phyloP scores from a whole-genome alignment of 2,113 vertebrate genomes.

The Albula glossodonta region DNA sequence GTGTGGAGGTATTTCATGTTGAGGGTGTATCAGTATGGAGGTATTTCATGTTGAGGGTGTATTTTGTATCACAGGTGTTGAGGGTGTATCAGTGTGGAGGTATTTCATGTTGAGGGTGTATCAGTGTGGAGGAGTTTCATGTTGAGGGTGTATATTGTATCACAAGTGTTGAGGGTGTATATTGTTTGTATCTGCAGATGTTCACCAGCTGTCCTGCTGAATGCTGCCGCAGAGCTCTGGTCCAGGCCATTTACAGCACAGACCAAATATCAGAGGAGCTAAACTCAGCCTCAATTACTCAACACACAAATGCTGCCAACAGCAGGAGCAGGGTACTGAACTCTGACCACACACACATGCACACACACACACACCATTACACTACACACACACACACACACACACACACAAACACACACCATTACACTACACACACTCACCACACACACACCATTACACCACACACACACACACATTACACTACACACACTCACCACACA shows the following conservation, averaged over 20 bases:
- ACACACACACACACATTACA: too few species aligned
- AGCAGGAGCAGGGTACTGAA: conserved; percentile 57
- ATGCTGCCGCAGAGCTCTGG: conserved; percentile 63
- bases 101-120: not conserved
- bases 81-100: not conserved
- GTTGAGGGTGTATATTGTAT: not conserved
- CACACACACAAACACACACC: too few species aligned
- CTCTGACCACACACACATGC: not conserved
- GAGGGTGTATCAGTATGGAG: too few species aligned
- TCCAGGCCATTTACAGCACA: conserved; percentile 62
- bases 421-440: too few species aligned
- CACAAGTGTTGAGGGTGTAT: not conserved
- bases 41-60: too few species aligned
- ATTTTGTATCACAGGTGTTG: too few species aligned
- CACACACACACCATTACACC: too few species aligned
- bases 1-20: too few species aligned
- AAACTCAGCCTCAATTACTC: conserved; percentile 44
- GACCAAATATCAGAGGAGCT: conserved; percentile 59
- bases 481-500: too few species aligned
- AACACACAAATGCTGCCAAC: conserved; percentile 55
- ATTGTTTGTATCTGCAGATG: conserved; percentile 44
- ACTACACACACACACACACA: not conserved
- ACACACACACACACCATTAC: not conserved
- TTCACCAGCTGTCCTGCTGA: conserved; percentile 56
- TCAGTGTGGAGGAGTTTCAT: not conserved